Percentiles rank a stretch among this genome's conserved stretches.
Conservation (phyloP, 92 coral and sea anemone species). For the Parazoanthus darwini region DNA sequence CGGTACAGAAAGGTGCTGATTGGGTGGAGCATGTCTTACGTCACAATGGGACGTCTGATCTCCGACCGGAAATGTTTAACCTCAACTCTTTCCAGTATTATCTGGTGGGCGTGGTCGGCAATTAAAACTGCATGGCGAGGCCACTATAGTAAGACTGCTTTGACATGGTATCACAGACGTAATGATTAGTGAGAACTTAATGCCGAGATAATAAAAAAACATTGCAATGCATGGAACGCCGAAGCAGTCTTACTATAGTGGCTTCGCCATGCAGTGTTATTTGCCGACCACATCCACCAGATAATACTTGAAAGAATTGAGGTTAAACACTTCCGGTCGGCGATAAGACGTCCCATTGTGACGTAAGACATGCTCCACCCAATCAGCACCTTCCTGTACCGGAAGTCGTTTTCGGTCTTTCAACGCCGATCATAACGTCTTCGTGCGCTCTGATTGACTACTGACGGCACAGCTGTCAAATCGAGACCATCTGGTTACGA, state of each 20-base stretch:
- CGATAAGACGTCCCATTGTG: constrained; percentile 26
- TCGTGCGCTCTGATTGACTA: no score
- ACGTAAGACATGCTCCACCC: constrained; percentile 35
- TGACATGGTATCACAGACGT: no score
- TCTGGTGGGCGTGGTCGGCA: neutral
- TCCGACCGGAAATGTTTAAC: constrained; percentile 12
- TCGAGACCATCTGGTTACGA: no score
- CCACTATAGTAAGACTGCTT: no score
- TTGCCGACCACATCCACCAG: neutral
- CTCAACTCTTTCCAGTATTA: constrained; percentile 21
- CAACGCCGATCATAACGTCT: neutral
- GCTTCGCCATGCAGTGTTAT: no score
- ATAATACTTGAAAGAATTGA: constrained; percentile 15
- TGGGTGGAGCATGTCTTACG: constrained; percentile 36
- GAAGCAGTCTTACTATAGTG: no score
- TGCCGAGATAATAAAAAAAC: no score
- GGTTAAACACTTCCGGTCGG: constrained; percentile 13
- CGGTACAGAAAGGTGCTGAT: constrained; percentile 24
- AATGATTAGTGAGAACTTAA: no score
- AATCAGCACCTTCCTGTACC: constrained; percentile 21
- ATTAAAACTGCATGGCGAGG: no score
- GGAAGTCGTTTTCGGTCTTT: neutral
- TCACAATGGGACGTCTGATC: constrained; percentile 25
- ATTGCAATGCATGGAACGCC: no score
- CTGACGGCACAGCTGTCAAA: no score